phyloP scores from a whole-genome alignment of 2,797 vertebrate genomes.

The Saguinus oedipus region DNA sequence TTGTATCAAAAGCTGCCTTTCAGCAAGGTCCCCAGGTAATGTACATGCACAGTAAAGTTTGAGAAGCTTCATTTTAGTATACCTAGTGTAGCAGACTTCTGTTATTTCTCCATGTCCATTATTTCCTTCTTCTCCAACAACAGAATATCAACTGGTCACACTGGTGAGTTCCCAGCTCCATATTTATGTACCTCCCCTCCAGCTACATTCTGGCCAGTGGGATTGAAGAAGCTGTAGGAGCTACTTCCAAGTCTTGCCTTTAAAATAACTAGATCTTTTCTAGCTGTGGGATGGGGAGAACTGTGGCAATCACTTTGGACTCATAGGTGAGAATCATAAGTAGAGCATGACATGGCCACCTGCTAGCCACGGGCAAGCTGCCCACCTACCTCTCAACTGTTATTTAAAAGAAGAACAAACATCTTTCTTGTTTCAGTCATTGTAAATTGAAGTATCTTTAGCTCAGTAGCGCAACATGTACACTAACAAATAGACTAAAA shows the following conservation, averaged over 20 bases:
- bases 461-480: neutral
- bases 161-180: neutral
- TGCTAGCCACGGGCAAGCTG: neutral
- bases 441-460: neutral
- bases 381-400: neutral
- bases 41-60: neutral
- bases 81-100: neutral
- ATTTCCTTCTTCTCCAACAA: neutral
- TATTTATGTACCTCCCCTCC: neutral
- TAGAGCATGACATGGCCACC: neutral
- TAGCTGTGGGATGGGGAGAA: neutral
- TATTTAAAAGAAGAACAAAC: neutral
- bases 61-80: neutral
- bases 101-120: neutral
- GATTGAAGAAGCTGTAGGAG: neutral
- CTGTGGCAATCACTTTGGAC: neutral
- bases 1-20: neutral
- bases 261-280: neutral
- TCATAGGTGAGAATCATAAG: neutral
- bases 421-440: neutral
- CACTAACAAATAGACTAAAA: neutral
- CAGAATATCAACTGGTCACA: neutral
- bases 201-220: neutral
- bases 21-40: neutral
- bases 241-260: neutral